Evolutionary conservation across 2,797 vertebrate species (phyloP), one percentile per base, ranked within the genome.

Genomic region (Helostoma temminkii): DNA sequence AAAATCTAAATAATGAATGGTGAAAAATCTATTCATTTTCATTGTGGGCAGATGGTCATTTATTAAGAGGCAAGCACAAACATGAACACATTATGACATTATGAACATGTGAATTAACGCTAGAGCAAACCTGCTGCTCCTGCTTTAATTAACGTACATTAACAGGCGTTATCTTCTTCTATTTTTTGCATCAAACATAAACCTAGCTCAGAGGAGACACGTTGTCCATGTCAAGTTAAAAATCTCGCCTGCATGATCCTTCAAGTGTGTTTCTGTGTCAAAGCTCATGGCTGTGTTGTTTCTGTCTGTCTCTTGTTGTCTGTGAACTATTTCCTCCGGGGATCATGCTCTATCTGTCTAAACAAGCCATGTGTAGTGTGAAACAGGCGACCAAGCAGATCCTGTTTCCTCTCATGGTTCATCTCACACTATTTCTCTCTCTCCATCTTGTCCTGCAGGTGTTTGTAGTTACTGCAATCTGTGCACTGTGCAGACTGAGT

Each of bases 291-390:
- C 26, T 22, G 37, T 26, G 42, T 63, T 45, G n/a, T 32, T 26
- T 61, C 39, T 25, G n/a, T 25, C 3, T 43, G 19, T 64, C 43
- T 34, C 32, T 11, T 68, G 47, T 64, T 21, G n/a, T 41, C 21
- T 64, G 19, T 58, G 81, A 34, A 9, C 61, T 2, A 28, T 75
- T 70, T 81, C 80, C 78, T 81, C 47, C 15, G 54, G 65, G 60
- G 41, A 52, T 66, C 56, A 55, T 69, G 24, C 53, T 67, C 42
- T 39, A n/a, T 75, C 61, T 65, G 43, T 67, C 71, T 72, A 69
- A 56, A 74, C 54, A 65, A 56, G 53, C 56, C 4, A 21, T 28
- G 43, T 42, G 36, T 45, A 41, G 63, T 21, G 37, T 25, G 49
- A 53, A 69, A 46, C 64, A 14, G 2, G 66, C 26, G 24, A 68